phyloP scores from a whole-genome alignment of 35 echinoderm and acorn worm species.

The Ophiothrix spiculata region DNA sequence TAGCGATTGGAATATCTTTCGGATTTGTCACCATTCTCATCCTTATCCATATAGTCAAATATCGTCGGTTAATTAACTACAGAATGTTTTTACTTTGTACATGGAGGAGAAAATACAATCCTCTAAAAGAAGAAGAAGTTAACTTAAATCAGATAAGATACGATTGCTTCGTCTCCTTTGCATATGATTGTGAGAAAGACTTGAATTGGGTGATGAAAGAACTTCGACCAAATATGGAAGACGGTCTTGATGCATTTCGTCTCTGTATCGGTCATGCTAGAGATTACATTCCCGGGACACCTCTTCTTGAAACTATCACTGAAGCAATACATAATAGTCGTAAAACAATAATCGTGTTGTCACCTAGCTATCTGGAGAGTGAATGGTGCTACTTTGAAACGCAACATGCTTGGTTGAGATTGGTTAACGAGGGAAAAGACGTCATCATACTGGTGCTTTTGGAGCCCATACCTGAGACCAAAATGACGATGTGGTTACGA shows the following conservation, averaged over 20 bases:
- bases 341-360: neutral
- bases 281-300: neutral
- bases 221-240: no score
- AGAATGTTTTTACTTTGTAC: no score
- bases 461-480: neutral
- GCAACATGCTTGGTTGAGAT: neutral
- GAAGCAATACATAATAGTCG: neutral
- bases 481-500: neutral
- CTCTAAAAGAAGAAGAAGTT: no score
- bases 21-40: no score
- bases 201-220: no score
- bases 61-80: no score
- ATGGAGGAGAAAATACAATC: no score
- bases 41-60: no score
- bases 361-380: neutral
- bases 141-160: no score
- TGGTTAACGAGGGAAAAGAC: neutral
- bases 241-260: neutral
- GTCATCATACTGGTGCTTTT: neutral
- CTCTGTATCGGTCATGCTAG: neutral
- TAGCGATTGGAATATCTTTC: no score
- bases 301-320: neutral
- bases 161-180: no score
- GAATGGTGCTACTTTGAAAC: constrained; percentile 1
- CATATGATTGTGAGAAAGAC: no score